These are phyloP conservation scores for Lochmaea capreae DNA, from an alignment of 2,888 invertebrate genomes.

Conservation along the genomic window DNA sequence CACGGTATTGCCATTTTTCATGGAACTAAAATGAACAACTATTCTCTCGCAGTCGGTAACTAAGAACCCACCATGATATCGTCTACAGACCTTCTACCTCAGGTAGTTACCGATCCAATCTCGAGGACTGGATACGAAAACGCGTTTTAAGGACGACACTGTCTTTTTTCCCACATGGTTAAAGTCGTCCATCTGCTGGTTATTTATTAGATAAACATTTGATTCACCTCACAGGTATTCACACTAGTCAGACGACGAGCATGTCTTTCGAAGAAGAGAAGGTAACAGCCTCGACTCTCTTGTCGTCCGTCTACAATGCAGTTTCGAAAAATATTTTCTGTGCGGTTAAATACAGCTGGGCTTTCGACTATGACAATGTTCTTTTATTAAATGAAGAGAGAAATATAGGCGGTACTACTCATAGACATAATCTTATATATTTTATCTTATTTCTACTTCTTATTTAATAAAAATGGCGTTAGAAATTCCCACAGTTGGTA, in stretches of 20 bases:
- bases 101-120: neutral
- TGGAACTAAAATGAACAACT: neutral
- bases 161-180: slow-evolving; percentile 9
- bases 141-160: slow-evolving; percentile 18
- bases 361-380: neutral
- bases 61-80: neutral
- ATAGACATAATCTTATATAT: too few relatives aligned
- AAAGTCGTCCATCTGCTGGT: slow-evolving; percentile 13
- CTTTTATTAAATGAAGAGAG: neutral
- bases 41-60: neutral
- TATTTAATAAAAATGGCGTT: too few relatives aligned
- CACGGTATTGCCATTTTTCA: too few relatives aligned
- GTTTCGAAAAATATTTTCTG: neutral
- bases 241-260: slow-evolving; percentile 14
- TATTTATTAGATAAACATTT: slow-evolving; percentile 20
- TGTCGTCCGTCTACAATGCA: slow-evolving; percentile 2
- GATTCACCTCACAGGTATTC: slow-evolving; percentile 16
- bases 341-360: neutral
- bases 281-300: slow-evolving; percentile 1
- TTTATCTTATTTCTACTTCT: too few relatives aligned
- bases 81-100: neutral
- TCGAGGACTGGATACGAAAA: neutral
- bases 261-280: slow-evolving; percentile 4
- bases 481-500: too few relatives aligned
- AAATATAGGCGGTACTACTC: neutral